Base-by-base conservation (phyloP, 2,888 invertebrate genomes). In the Cacoxenus indagator region DNA sequence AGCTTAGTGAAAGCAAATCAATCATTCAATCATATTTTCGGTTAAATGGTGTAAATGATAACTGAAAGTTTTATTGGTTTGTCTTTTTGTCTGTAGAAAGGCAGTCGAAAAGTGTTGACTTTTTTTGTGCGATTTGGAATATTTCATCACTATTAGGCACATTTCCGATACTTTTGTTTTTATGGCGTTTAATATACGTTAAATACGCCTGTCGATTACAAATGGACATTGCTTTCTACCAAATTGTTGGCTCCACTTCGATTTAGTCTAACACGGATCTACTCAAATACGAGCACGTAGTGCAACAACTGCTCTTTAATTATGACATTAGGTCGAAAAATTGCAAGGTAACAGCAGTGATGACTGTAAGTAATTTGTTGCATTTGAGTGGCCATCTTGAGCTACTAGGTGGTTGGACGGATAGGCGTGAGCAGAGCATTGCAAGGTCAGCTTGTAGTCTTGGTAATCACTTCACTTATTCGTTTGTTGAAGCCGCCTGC, bases 1-100 rank as follows among this genome's bases (percentile, higher is more conserved):
- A 55, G 67, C 67, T 45, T 72, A 78, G 77, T 77, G 77, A 78
- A 78, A 78, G 77, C 78, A 65, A 75, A 75, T 77, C 74, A 67
- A 71, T 69, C 67, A 76, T 67, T 75, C 72, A 71, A 75, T 71
- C 72, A 68, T 45, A 22, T 51, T 51, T 1, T 19, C 22, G 22
- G 6, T 22, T 51, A 51, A 51, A 19, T 19, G 37, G 9, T 11
- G 14, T 14, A 37, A 37, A 37, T 37, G 9, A 37, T 73, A 72
- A 61, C 72, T 69, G 69, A 67, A 59, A 69, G 71, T 67, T 72
- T 77, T 75, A 72, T 77, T 76, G 73, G 77, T 69, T 71, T 61
- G 17, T 37, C 14, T 69, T 70, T 73, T 76, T 73, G 69, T 72
- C 73, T 75, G 71, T 68, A 70, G 48, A 68, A 70, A 74, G 70